Conservation (phyloP, 2,888 invertebrate genomes). For the Latheticus oryzae region DNA sequence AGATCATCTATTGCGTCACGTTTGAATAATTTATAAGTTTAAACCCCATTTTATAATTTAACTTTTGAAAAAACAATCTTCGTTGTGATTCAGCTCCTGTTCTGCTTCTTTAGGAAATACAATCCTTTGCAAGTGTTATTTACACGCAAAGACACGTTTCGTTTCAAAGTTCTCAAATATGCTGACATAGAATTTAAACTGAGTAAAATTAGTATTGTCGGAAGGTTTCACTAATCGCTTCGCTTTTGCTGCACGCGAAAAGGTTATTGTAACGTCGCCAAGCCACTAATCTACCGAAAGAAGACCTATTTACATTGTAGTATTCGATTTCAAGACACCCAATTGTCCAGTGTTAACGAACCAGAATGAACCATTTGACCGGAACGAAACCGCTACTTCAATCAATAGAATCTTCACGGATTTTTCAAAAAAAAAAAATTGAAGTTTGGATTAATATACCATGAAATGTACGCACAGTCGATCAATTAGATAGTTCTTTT, state of each 20-base stretch:
- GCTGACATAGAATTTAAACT: too few relatives aligned
- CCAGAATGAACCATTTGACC: conserved; percentile 29
- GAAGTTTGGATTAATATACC: conserved; percentile 4
- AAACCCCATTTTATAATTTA: background rate
- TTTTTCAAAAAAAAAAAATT: conserved; percentile 8
- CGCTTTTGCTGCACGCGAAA: conserved; percentile 5
- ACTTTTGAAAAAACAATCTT: conserved; percentile 5
- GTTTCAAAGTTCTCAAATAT: conserved; percentile 13
- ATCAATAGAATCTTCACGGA: conserved; percentile 11
- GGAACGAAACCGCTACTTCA: conserved; percentile 29
- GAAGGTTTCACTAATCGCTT: conserved; percentile 15
- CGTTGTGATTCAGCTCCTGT: background rate
- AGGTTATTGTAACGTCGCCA: conserved; percentile 17
- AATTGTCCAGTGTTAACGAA: conserved; percentile 28
- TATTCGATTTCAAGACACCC: conserved; percentile 20
- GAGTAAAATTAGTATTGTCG: conserved; percentile 3
- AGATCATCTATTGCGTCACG: conserved; percentile 10
- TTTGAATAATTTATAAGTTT: conserved; percentile 23
- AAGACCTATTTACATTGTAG: conserved; percentile 20
- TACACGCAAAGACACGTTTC: conserved; percentile 14
- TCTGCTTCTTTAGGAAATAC: too few relatives aligned
- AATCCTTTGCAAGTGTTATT: too few relatives aligned
- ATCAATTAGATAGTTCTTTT: background rate
- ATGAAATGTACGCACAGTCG: background rate
- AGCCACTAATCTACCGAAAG: conserved; percentile 28